Base-by-base conservation (phyloP, 2,888 invertebrate genomes). In the Ernsta delagoae region DNA sequence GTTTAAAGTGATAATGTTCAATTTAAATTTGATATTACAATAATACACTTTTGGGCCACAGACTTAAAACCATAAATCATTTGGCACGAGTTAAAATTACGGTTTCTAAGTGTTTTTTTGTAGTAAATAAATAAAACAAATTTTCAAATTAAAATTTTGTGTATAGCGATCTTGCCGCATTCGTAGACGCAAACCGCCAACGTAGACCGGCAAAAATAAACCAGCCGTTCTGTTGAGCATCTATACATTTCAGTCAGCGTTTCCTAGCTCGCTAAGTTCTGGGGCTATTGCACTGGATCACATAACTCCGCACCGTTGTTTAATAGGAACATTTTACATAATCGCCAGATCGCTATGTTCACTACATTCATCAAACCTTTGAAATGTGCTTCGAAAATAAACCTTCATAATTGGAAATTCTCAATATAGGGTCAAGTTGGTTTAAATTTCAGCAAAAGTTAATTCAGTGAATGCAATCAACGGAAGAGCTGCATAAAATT, bases 121-220 rank as follows among this genome's bases (percentile, higher is more conserved):
- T 70, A 71, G 53, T 69, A 64, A 71, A 68, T 62, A 79, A 74
- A 76, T 77, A 75, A 72, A 78, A 79, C 8, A 34, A 79, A 36
- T 61, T 16, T n/a, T 79, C 76, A 75, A 71, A 81, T 78, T 77
- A 81, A 75, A 70, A 77, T 79, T 74, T 75, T 76, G 79, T 68
- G 77, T 76, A 83, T 79, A 75, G 78, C 78, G 79, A 85, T 83
- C 84, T 82, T 81, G 83, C 79, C 78, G 78, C 78, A 78, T 79
- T 79, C 75, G 80, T 83, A 85, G 84, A 85, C 85, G 86, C 83
- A 85, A 81, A 79, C 82, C 87, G 86, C 89, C 85, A 90, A 88
- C 90, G 85, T 86, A 84, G 78, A 62, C 62, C 77, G 83, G 87
- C 87, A 75, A 84, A 92, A 91, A 91, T 91, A 91, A 90, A 87